These are phyloP conservation scores for Eudyptes chrysolophus DNA, from an alignment of 2,113 vertebrate genomes.

Conservation along the genomic window DNA sequence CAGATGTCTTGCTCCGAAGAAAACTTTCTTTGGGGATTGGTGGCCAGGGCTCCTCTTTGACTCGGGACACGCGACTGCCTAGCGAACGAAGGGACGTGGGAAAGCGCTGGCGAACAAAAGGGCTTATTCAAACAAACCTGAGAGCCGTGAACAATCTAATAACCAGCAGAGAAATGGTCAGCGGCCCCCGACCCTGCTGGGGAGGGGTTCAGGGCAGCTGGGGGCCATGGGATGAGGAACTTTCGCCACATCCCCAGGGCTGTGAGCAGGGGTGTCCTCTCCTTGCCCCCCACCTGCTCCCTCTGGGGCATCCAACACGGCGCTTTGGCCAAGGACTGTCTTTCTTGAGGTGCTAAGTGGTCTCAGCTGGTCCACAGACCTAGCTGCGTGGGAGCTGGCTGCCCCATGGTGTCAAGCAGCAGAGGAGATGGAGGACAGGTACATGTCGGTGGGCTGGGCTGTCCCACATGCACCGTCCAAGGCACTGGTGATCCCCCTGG, in stretches of 20 bases:
- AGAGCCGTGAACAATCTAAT: constrained; percentile 85
- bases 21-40: constrained; percentile 63
- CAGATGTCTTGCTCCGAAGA: constrained; percentile 75
- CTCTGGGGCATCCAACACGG: accelerated
- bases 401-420: neutral
- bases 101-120: constrained; percentile 85
- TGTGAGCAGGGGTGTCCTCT: neutral
- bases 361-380: neutral
- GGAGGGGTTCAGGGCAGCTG: neutral
- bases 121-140: constrained; percentile 82
- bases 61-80: constrained; percentile 85
- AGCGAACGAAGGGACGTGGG: constrained; percentile 85
- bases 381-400: neutral
- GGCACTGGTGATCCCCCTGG: accelerated
- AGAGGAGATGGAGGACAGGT: neutral
- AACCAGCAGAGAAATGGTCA: constrained; percentile 73
- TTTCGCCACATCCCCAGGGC: neutral
- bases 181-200: neutral
- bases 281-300: neutral
- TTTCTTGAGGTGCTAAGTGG: neutral
- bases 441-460: neutral
- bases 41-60: constrained; percentile 68
- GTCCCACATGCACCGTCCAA: accelerated
- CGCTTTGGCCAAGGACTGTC: accelerated
- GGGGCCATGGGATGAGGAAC: neutral